Base-by-base conservation (phyloP, 2,113 vertebrate genomes). In the Microtus richardsoni region DNA sequence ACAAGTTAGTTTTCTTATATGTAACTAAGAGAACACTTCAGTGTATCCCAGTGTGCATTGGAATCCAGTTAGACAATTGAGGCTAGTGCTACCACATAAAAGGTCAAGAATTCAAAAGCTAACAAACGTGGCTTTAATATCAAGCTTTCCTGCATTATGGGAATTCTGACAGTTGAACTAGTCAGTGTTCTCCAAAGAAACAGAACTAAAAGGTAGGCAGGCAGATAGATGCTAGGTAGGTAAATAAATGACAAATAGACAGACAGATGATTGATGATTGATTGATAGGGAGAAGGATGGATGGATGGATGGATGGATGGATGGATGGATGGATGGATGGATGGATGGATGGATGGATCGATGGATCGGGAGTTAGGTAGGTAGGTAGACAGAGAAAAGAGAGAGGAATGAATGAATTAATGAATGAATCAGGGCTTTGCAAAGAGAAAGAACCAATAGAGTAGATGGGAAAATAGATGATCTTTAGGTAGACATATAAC, bases 31-130 rank as follows among this genome's bases (percentile, higher is more conserved):
- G 17, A 62, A 49, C 7, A 68, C 3, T 22, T 6, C 33, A 26
- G 0, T 16, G 7, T 7, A 10, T 36, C n/a, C 3, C 14, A 9
- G 0, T 64, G 7, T 14, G 19, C 58, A n/a, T 2, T 52, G 3
- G 12, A 54, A 58, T 73, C 68, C 36, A 77, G 1, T 36, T 74
- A n/a, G 30, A 39, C 0, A 1, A 0, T 2, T n/a, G 24, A 91
- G 70, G 36, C 9, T 64, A 68, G 17, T 21, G 17, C 2, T 7
- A 52, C 66, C 66, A 36, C 39, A 64, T 14, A 89, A 70, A 74
- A 49, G 30, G 4, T 33, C 7, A 47, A 60, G 24, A 41, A 10
- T 77, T 68, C 26, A 74, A 13, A 60, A 58, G 22, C n/a, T n/a
- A 21, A 8, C 24, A 54, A n/a, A 44, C 2, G 5, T 58, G 54